Evolutionary conservation across 2,113 vertebrate species (phyloP).

Genomic region (Conger conger): DNA sequence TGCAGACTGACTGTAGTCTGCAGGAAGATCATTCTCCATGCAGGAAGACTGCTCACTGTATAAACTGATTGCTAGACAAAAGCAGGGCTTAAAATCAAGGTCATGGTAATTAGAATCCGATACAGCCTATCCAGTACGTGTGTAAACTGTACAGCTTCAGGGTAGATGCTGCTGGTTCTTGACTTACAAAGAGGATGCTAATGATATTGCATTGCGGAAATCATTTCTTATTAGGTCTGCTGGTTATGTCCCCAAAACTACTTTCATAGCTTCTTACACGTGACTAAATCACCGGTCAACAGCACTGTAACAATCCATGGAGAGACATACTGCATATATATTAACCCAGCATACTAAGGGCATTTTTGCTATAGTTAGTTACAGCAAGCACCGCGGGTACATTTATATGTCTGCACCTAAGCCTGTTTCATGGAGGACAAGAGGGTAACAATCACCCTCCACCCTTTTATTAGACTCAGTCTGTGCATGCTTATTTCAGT

Average conservation of each 20-base stretch:
- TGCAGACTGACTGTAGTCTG: background rate
- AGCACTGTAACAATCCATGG: background rate
- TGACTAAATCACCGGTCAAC: background rate
- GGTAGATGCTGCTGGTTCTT: background rate
- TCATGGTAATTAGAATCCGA: too few relatives aligned
- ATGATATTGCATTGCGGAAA: background rate
- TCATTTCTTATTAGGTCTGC: background rate
- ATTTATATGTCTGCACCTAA: background rate
- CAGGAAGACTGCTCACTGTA: too few relatives aligned
- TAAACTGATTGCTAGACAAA: too few relatives aligned
- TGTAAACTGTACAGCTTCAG: too few relatives aligned
- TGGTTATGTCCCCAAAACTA: background rate
- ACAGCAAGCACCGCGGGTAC: too few relatives aligned
- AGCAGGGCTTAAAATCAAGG: too few relatives aligned
- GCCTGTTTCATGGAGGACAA: background rate
- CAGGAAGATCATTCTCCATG: background rate
- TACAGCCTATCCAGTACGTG: too few relatives aligned
- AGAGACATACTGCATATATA: background rate
- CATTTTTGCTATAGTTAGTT: too few relatives aligned
- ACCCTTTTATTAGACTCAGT: background rate
- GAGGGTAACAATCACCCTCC: background rate
- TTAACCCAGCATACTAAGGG: too few relatives aligned
- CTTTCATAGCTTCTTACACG: background rate
- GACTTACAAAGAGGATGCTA: background rate
- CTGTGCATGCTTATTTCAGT: background rate